These are phyloP conservation scores for Hirtodrosophila duncani DNA, from an alignment of 2,888 invertebrate species.

Conservation along the genomic window DNA sequence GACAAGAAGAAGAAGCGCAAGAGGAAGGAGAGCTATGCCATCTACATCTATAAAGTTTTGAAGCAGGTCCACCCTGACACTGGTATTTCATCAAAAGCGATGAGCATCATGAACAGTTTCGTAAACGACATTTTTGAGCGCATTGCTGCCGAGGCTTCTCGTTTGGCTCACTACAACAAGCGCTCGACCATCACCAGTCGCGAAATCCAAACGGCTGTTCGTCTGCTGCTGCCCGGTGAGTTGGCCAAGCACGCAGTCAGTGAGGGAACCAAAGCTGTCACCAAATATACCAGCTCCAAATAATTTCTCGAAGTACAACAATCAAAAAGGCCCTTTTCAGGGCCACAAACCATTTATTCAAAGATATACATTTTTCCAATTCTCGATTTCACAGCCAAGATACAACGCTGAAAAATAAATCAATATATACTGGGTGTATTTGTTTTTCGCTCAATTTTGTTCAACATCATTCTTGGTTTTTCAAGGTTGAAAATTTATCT, in stretches of 20 bases:
- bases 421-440: too few relatives aligned
- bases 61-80: conserved; percentile 82
- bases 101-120: conserved; percentile 87
- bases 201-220: conserved; percentile 47
- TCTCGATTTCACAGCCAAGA: too few relatives aligned
- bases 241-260: conserved; percentile 50
- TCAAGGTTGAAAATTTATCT: background rate
- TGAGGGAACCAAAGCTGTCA: conserved; percentile 38
- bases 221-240: conserved; percentile 44
- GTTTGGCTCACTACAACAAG: conserved; percentile 79
- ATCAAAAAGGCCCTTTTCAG: conserved; percentile 30
- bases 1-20: conserved; percentile 80
- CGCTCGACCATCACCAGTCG: conserved; percentile 48
- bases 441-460: background rate
- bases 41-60: conserved; percentile 78
- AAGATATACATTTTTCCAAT: too few relatives aligned
- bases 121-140: conserved; percentile 87
- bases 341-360: conserved; percentile 18
- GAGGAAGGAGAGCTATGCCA: conserved; percentile 78
- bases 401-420: too few relatives aligned
- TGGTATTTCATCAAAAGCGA: conserved; percentile 84
- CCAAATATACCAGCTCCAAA: conserved; percentile 43
- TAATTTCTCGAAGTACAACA: conserved; percentile 16
- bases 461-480: background rate
- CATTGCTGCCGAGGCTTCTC: conserved; percentile 83